Evolutionary conservation across 1,140 invertebrate genomes (phyloP), one percentile per base, ranked within the genome.

Genomic region (Meloidogyne exigua): DNA sequence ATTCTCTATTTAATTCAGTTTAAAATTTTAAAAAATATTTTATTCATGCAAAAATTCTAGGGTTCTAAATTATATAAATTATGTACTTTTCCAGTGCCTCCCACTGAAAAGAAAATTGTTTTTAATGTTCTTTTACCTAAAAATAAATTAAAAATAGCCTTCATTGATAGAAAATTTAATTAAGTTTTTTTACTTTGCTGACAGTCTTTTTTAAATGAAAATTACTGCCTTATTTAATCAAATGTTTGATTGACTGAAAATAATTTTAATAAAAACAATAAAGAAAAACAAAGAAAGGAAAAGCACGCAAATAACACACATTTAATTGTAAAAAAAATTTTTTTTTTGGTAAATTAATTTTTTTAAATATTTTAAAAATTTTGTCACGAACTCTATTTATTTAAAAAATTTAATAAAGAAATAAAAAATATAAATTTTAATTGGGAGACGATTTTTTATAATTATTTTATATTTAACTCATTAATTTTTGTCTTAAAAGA

Each of bases 51-150:
- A 57, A 4, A n/a, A n/a, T n/a, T 57, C n/a, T n/a, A 10, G 1
- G 7, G 18, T 57, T 57, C 7, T n/a, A 57, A 9, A n/a, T n/a
- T n/a, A 21, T 1, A 9, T n/a, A n/a, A n/a, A 7, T n/a, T n/a
- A 57, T 39, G 2, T 12, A 57, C 49, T 9, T n/a, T 12, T 4
- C 10, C n/a, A 39, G 3, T 57, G 10, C 49, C 49, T 9, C 49
- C 49, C 18, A 57, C 49, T n/a, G 3, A 57, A 57, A 57, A 5
- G 18, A n/a, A 57, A 57, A 57, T 67, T 67, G 26, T 67, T 32
- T 67, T 66, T 36, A 28, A 66, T 66, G 25, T 66, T 66, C 65
- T 66, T 67, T 67, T 67, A 67, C 15, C 66, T 11, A n/a, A 67
- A 57, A 57, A 57, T 18, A 57, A 57, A 18, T 57, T 39, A 39